Conservation (phyloP, 2,888 invertebrate genomes). For the Athripsodes cinereus region DNA sequence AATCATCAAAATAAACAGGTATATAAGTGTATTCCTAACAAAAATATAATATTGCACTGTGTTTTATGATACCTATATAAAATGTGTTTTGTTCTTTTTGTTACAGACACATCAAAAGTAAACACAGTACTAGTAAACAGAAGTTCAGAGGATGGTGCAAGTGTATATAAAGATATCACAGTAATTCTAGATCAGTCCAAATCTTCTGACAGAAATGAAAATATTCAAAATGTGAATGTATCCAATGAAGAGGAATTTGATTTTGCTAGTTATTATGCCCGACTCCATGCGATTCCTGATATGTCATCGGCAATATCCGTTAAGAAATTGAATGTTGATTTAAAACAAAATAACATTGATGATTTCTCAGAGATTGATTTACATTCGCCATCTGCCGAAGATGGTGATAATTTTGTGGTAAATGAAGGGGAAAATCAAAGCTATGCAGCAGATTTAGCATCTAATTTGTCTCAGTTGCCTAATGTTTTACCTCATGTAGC, state of each 20-base stretch:
- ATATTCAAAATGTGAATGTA: background rate
- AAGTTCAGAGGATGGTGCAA: too few relatives aligned
- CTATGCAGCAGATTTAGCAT: constrained; percentile 46
- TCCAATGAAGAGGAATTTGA: constrained; percentile 39
- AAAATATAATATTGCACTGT: too few relatives aligned
- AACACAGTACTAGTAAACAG: too few relatives aligned
- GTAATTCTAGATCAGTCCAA: background rate
- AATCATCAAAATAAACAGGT: too few relatives aligned
- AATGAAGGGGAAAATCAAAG: constrained; percentile 31
- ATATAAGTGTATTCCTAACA: too few relatives aligned
- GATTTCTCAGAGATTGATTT: constrained; percentile 46
- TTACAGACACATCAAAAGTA: background rate
- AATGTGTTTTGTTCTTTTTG: background rate
- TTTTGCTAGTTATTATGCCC: constrained; percentile 46
- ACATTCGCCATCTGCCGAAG: constrained; percentile 36
- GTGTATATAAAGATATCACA: too few relatives aligned
- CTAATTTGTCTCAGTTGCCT: constrained; percentile 52
- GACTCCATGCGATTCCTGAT: constrained; percentile 40
- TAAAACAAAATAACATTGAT: constrained; percentile 31
- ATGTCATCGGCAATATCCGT: constrained; percentile 39
- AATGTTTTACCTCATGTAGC: constrained; percentile 55
- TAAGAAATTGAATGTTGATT: background rate
- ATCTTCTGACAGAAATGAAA: background rate
- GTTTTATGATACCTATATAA: too few relatives aligned
- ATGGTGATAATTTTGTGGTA: constrained; percentile 3